phyloP scores from a whole-genome alignment of 2,888 invertebrate species.

The Lampropteryx suffumata region DNA sequence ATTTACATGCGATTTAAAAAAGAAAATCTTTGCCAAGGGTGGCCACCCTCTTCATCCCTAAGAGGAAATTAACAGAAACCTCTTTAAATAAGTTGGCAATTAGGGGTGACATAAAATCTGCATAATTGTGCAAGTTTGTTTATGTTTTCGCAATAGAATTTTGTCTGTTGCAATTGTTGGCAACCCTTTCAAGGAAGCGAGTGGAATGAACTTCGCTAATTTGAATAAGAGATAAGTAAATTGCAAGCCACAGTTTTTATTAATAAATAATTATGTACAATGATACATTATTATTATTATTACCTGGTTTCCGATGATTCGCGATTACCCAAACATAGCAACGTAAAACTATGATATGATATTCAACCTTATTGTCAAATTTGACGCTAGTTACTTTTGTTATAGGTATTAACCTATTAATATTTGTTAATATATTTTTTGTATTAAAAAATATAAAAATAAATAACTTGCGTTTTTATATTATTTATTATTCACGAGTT shows the following conservation, averaged over 20 bases:
- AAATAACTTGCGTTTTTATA: no score
- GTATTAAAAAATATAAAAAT: no score
- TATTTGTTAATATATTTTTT: no score
- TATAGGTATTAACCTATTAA: no score
- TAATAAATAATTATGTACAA: background rate
- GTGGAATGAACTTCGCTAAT: constrained; percentile 15
- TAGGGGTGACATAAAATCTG: constrained; percentile 80
- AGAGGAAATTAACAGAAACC: constrained; percentile 72
- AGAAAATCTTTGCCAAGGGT: constrained; percentile 50
- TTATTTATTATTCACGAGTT: no score
- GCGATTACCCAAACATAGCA: no score
- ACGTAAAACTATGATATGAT: no score
- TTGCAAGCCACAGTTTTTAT: background rate
- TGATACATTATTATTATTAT: no score
- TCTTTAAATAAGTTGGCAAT: constrained; percentile 82
- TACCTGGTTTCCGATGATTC: no score
- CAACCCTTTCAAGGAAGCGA: constrained; percentile 28
- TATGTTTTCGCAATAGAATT: constrained; percentile 73
- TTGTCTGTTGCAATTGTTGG: constrained; percentile 46
- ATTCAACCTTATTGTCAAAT: no score
- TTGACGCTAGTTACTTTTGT: no score
- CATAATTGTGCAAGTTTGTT: constrained; percentile 80
- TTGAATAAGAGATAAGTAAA: background rate
- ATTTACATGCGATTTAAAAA: constrained; percentile 73
- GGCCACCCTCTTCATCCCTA: constrained; percentile 40